phyloP scores from a whole-genome alignment of 2,888 invertebrate genomes.

The Dicycla oo region DNA sequence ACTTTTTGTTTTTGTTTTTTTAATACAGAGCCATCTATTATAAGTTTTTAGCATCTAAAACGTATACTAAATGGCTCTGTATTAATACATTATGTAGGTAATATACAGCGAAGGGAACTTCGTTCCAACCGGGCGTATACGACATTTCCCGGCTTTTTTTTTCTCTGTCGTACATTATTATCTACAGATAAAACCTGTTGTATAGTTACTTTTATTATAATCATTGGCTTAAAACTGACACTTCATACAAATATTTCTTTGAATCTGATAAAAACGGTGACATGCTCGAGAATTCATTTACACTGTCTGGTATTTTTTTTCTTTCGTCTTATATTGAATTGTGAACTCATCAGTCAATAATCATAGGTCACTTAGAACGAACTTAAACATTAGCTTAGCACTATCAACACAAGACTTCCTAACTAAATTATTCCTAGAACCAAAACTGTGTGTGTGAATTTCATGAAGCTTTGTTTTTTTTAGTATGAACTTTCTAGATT shows the following conservation, averaged over 20 bases:
- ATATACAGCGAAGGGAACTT: no score
- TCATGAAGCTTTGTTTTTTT: slow-evolving; percentile 3
- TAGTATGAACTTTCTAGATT: neutral
- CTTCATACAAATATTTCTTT: neutral
- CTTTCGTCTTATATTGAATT: neutral
- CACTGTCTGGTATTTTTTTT: neutral
- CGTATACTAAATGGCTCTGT: no score
- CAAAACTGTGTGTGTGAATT: slow-evolving; percentile 1
- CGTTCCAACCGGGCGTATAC: no score
- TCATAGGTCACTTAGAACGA: slow-evolving; percentile 17
- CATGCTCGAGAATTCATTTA: no score
- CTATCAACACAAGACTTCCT: slow-evolving; percentile 1
- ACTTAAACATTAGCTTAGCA: slow-evolving; percentile 17
- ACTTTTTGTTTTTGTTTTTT: no score
- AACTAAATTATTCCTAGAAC: slow-evolving; percentile 5
- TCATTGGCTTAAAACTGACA: neutral
- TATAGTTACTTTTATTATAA: neutral
- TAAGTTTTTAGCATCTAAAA: no score
- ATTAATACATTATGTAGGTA: no score
- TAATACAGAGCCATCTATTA: no score
- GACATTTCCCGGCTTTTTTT: no score
- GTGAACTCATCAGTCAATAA: slow-evolving; percentile 41
- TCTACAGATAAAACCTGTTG: neutral
- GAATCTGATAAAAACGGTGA: neutral
- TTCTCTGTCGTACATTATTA: neutral